A percentile compares a stretch with the other conserved stretches of the same genome.
phyloP scores from a whole-genome alignment of 2,797 vertebrate genomes.

The Enteromius thamalakanensis region DNA sequence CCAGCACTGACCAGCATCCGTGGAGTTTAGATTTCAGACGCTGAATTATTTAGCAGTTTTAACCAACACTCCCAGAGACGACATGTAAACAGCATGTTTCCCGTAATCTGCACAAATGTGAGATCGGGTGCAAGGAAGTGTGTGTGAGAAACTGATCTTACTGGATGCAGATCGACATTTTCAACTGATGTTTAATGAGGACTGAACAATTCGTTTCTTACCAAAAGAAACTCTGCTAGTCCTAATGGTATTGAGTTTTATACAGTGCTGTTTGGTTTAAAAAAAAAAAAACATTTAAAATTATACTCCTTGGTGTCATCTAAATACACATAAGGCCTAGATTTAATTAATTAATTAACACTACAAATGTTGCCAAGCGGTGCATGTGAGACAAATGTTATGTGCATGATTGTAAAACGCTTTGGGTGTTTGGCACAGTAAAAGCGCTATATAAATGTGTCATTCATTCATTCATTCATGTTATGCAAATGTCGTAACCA shows the following conservation, averaged over 20 bases:
- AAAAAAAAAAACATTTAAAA: neutral
- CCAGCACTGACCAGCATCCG: conserved; percentile 49
- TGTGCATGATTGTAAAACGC: too few relatives aligned
- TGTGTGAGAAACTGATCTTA: conserved; percentile 26
- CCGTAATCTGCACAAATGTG: conserved; percentile 69
- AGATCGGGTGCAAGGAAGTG: conserved; percentile 54
- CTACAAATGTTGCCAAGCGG: too few relatives aligned
- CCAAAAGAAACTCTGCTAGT: neutral
- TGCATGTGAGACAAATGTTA: too few relatives aligned
- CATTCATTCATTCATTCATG: too few relatives aligned
- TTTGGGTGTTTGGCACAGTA: too few relatives aligned
- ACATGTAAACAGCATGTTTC: conserved; percentile 67
- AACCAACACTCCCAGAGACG: conserved; percentile 67
- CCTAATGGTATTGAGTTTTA: neutral
- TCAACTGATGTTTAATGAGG: conserved; percentile 3
- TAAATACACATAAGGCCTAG: neutral
- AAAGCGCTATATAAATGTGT: too few relatives aligned
- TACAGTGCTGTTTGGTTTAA: neutral
- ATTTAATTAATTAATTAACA: neutral
- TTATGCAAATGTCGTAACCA: too few relatives aligned
- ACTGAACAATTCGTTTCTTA: neutral
- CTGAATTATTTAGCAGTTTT: conserved; percentile 79
- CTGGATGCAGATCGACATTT: conserved; percentile 14
- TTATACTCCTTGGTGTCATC: neutral
- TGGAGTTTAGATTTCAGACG: conserved; percentile 28